Conservation (phyloP, 2,888 invertebrate genomes). For the Physocephala rufipes region DNA sequence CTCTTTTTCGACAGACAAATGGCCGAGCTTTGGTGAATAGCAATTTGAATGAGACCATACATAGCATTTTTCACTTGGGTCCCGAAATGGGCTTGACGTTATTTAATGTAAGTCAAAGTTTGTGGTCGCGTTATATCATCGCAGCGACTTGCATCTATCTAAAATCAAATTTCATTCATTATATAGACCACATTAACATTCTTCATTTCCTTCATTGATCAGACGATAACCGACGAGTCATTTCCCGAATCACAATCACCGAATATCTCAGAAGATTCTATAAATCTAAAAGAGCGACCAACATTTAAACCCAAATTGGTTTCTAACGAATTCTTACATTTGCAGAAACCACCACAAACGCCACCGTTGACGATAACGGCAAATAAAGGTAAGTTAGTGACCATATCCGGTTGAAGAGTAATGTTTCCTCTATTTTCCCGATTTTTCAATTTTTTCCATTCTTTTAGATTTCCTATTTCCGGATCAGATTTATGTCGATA, state of each 20-base stretch:
- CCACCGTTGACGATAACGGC: not conserved
- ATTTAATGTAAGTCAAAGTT: constrained; percentile 50
- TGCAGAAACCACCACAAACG: constrained; percentile 48
- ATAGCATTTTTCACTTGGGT: constrained; percentile 45
- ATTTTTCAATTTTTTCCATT: not conserved
- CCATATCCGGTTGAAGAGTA: not conserved
- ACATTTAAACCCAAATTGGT: constrained; percentile 61
- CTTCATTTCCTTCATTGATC: constrained; percentile 51
- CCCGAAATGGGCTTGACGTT: constrained; percentile 47
- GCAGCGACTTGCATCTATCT: constrained; percentile 12
- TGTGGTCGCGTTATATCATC: constrained; percentile 4
- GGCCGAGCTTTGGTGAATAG: constrained; percentile 47
- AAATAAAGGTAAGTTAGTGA: not conserved
- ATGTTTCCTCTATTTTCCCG: not conserved
- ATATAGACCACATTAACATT: constrained; percentile 50
- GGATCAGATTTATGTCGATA: constrained; percentile 8
- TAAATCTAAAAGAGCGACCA: constrained; percentile 60
- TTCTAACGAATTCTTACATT: constrained; percentile 60
- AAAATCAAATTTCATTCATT: constrained; percentile 41
- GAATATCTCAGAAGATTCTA: constrained; percentile 54
- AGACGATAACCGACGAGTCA: constrained; percentile 46
- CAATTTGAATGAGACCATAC: constrained; percentile 44
- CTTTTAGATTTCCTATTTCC: constrained; percentile 28
- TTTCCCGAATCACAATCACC: constrained; percentile 41
- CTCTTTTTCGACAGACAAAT: constrained; percentile 30